Evolutionary conservation across 2,113 vertebrate species (phyloP), one percentile per base, ranked within the genome.

Genomic region (Salvelinus alpinus): DNA sequence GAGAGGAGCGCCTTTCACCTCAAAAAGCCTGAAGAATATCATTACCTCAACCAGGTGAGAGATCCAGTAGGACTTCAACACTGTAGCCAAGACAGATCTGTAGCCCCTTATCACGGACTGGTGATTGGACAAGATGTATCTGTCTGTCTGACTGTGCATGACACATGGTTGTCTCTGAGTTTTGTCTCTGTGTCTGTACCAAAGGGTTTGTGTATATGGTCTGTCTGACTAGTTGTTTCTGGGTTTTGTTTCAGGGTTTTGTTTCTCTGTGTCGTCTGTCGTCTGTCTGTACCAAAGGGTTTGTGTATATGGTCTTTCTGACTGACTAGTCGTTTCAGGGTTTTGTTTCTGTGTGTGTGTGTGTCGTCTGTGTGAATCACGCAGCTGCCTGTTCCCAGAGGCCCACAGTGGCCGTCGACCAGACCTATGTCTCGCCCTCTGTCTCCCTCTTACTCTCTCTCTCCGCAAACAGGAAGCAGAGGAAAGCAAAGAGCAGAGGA

Each of bases 21-120:
- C 87, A 95, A 93, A 84, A 94, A 96, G 78, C 97, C 98, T 72
- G 96, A 99, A 91, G 96, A 96, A 82, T 99, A 99, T 86, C 96
- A 99, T 95, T 99, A 98, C 91, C 95, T 99, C 86, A 98, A 95
- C 90, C 97, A 99, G 96, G 98, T 99, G 89, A 89, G 94, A 79
- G 20, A 8, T 76, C 5, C 25, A 62, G 31, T 62, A 14, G 9
- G 29, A 22, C 22, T 13, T 72, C 54, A 62, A 57, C 13, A 62
- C 8, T 14, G 70, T 16, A 25, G 31, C 51, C 60, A 20, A 57
- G 51, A 59, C 13, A 31, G 14, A 14, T 51, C 48, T 54, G 16
- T 4, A 54, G 51, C 13, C 16, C 51, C 51, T 54, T 14, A 14
- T 64, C 60, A 22, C n/a, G 11, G 7, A 64, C 60, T 12, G 7